phyloP scores from a whole-genome alignment of 2,888 invertebrate genomes.

The Perizoma affinitatum region DNA sequence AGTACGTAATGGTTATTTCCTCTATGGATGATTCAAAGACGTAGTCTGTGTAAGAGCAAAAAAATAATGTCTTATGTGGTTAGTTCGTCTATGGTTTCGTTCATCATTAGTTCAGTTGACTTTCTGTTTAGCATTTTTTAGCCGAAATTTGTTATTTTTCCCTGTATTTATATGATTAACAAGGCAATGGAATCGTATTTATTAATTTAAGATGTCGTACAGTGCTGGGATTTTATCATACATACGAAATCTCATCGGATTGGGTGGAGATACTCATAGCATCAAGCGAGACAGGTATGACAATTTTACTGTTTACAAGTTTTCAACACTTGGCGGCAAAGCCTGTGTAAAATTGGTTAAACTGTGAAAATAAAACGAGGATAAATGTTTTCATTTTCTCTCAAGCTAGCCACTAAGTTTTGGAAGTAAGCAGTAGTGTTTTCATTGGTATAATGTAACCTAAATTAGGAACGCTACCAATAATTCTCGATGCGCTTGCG shows the following conservation, averaged over 20 bases:
- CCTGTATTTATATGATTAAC: slow-evolving; percentile 35
- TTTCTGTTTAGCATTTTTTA: slow-evolving; percentile 46
- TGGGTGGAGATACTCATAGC: slow-evolving; percentile 65
- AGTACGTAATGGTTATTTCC: no score
- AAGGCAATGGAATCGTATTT: slow-evolving; percentile 69
- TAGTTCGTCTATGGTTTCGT: no score
- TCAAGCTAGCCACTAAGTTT: slow-evolving; percentile 69
- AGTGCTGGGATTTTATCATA: slow-evolving; percentile 63
- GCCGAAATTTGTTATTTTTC: no score
- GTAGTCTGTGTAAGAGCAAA: no score
- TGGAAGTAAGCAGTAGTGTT: slow-evolving; percentile 63
- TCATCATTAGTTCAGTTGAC: slow-evolving; percentile 45
- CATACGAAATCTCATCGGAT: slow-evolving; percentile 70
- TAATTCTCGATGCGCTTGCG: slow-evolving; percentile 17
- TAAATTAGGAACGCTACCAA: slow-evolving; percentile 5
- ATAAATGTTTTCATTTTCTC: slow-evolving; percentile 66
- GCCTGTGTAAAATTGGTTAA: slow-evolving; percentile 47
- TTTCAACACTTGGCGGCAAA: slow-evolving; percentile 79
- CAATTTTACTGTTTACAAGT: slow-evolving; percentile 75
- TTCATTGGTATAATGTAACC: background rate
- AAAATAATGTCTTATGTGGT: no score
- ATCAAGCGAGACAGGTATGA: slow-evolving; percentile 81
- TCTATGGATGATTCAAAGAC: no score
- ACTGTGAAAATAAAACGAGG: slow-evolving; percentile 26
- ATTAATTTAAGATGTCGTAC: slow-evolving; percentile 67